Evolutionary conservation across 2,113 vertebrate genomes (phyloP).

Genomic region (Barbus barbus): DNA sequence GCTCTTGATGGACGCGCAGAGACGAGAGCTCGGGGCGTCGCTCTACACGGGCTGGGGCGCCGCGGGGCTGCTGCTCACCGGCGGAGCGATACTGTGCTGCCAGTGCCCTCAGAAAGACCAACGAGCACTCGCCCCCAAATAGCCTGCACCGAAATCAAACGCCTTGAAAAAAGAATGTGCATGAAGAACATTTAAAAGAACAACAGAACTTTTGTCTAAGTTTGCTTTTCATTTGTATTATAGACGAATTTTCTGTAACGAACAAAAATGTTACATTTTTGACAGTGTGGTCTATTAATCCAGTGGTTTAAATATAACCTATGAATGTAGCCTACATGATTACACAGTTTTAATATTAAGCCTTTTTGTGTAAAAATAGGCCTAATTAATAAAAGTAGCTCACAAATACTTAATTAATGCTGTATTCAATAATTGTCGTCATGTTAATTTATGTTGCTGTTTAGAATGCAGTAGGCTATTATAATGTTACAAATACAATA

Average conservation of each 20-base stretch:
- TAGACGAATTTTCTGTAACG: background rate
- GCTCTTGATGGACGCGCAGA: constrained; percentile 76
- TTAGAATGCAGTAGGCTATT: too few relatives aligned
- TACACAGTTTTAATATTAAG: background rate
- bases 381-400: too few relatives aligned
- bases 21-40: constrained; percentile 83
- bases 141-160: constrained; percentile 78
- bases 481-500: background rate
- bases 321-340: background rate
- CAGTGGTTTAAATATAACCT: background rate
- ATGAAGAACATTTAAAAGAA: constrained; percentile 46
- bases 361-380: too few relatives aligned
- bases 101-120: constrained; percentile 77
- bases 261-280: background rate
- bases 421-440: background rate
- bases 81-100: constrained; percentile 85
- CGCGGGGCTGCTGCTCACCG: constrained; percentile 79
- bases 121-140: constrained; percentile 82
- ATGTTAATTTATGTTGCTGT: too few relatives aligned
- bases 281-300: background rate
- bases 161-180: constrained; percentile 83
- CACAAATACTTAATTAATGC: too few relatives aligned
- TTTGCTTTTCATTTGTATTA: background rate
- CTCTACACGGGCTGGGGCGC: constrained; percentile 80
- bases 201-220: background rate